Conservation (phyloP, 2,797 vertebrate genomes). For the Phrynocephalus vlangalii region DNA sequence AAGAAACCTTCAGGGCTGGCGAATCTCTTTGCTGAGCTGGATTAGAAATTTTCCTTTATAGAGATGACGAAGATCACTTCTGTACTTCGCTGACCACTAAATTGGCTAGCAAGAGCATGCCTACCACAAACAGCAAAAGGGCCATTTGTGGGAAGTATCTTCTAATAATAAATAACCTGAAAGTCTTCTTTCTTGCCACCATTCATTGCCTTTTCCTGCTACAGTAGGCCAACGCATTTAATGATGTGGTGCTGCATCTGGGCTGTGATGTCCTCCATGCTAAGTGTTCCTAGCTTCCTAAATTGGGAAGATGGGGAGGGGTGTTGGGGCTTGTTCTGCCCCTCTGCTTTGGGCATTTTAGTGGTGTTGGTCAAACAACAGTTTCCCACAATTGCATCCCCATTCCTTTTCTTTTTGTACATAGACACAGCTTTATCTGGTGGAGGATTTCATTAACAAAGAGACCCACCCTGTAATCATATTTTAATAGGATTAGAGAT, state of each 20-base stretch:
- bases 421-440: conserved; percentile 25
- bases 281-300: conserved; percentile 67
- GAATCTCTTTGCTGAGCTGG: background rate
- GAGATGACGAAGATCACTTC: background rate
- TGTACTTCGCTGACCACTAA: accelerated
- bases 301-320: conserved; percentile 71
- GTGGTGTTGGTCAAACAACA: background rate
- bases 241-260: conserved; percentile 75
- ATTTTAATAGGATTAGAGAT: background rate
- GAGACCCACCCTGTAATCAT: background rate
- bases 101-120: conserved; percentile 20
- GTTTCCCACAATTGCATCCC: conserved; percentile 6
- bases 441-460: conserved; percentile 76
- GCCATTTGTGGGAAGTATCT: conserved; percentile 78
- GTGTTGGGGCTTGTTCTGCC: conserved; percentile 9
- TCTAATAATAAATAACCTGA: conserved; percentile 77
- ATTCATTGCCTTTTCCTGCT: conserved; percentile 74
- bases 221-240: conserved; percentile 79
- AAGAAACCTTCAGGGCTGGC: background rate
- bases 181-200: conserved; percentile 76
- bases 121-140: conserved; percentile 77
- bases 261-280: conserved; percentile 77
- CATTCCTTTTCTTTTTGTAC: background rate
- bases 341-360: accelerated
- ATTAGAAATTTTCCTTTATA: background rate